Percentiles rank a stretch among this genome's conserved stretches.
Conservation (phyloP, 2,888 invertebrate species). For the Dinocampus coccinellae region DNA sequence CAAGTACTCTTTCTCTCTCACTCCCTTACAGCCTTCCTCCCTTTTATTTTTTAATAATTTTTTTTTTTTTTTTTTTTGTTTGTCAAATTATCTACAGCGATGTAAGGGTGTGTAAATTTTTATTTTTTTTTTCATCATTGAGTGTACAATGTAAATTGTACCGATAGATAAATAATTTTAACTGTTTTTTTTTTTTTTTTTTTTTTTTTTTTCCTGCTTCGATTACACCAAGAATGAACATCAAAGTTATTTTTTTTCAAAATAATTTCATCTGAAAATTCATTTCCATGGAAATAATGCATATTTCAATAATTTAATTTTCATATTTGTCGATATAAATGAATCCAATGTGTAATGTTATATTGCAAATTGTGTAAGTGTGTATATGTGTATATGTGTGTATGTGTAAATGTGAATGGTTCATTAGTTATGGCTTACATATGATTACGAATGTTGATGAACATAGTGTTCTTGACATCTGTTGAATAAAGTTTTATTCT, state of each 20-base stretch:
- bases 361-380: not conserved
- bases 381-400: not conserved
- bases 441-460: not conserved
- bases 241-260: not conserved
- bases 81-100: constrained; percentile 45
- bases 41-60: not conserved
- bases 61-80: constrained; percentile 15
- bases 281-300: no score
- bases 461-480: constrained; percentile 28
- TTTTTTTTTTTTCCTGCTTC: constrained; percentile 19
- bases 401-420: constrained; percentile 23
- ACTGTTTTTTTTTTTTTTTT: constrained; percentile 13
- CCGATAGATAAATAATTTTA: not conserved
- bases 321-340: not conserved
- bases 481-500: constrained; percentile 45
- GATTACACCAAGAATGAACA: not conserved
- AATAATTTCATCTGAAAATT: not conserved
- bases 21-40: constrained; percentile 7
- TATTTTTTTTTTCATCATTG: constrained; percentile 12
- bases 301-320: not conserved
- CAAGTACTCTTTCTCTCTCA: constrained; percentile 19
- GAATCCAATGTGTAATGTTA: not conserved
- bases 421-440: constrained; percentile 36
- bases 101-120: constrained; percentile 38
- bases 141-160: not conserved